Base-by-base conservation (phyloP, 2,888 invertebrate genomes). In the Drosophila prostipennis region DNA sequence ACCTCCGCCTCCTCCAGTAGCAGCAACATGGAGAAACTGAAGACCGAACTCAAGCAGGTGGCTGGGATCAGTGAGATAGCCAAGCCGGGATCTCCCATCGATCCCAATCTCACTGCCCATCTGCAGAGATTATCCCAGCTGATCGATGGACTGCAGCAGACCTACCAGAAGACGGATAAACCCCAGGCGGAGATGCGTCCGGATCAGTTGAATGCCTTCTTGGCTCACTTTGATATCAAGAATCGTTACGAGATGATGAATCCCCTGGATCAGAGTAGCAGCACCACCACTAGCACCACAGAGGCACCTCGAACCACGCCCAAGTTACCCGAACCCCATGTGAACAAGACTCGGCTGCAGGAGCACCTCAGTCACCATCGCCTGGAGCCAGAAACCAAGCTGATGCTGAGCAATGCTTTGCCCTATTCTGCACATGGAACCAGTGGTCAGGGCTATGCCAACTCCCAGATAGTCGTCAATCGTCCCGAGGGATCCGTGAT, bases 381-480 rank as follows among this genome's bases (percentile, higher is more conserved):
- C 42, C 68, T 83, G 69, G 80, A 79, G 40, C 91, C 91, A 1
- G 89, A 91, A 60, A 91, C 91, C 0, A 90, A 91, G 49, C 79
- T 91, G 4, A 73, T 90, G 46, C 72, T 91, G 4, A 76, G 86
- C 14, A 90, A 82, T 51, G 51, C 77, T 0, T 46, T 81, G 7
- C 89, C 91, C 6, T 80, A 63, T 11, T 68, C 80, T 39, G 34
- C 75, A 1, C 77, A 79, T 13, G 75, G 74, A 0, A 13, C 19
- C 81, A 77, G 53, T 1, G 77, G 79, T 0, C 78, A 77, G 1
- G 91, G 89, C 0, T 90, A 91, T 77, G 86, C 90, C 3, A 91
- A 89, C 59, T 91, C 92, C 0, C 92, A 92, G 75, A 92, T 92
- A 58, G 92, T 92, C 7, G 91, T 92, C 0, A 92, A 92, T 76